Conservation (phyloP, 2,888 invertebrate species). For the Halictus quadricinctus region DNA sequence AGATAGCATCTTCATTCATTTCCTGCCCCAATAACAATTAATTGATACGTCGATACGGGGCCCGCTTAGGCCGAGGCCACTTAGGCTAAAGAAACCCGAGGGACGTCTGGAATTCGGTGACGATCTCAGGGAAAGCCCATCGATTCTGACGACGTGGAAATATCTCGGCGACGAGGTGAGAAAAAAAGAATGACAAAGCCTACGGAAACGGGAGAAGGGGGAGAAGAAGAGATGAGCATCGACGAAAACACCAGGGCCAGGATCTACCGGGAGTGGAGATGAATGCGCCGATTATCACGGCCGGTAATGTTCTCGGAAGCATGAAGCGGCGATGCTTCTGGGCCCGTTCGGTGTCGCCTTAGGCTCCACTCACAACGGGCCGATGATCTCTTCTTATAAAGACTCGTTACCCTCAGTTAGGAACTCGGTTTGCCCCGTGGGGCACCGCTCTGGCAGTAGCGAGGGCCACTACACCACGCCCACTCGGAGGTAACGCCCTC, state of each 20-base stretch:
- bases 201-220: conserved; percentile 16
- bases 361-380: conserved; percentile 63
- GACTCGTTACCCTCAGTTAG: neutral
- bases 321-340: conserved; percentile 71
- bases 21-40: conserved; percentile 33
- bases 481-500: neutral
- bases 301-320: conserved; percentile 72
- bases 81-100: neutral
- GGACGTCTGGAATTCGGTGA: conserved; percentile 11
- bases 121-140: neutral
- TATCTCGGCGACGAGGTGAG: conserved; percentile 3
- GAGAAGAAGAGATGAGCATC: conserved; percentile 56
- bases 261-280: conserved; percentile 65
- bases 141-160: conserved; percentile 9
- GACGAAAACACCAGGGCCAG: conserved; percentile 62
- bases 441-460: neutral
- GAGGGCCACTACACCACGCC: neutral
- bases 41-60: conserved; percentile 27
- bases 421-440: neutral
- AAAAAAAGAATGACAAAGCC: conserved; percentile 43
- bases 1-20: conserved; percentile 27
- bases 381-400: conserved; percentile 38
- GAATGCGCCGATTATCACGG: conserved; percentile 70
- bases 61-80: neutral
- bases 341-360: conserved; percentile 65